phyloP scores from a whole-genome alignment of 2,113 vertebrate genomes.

The Dendropsophus ebraccatus region DNA sequence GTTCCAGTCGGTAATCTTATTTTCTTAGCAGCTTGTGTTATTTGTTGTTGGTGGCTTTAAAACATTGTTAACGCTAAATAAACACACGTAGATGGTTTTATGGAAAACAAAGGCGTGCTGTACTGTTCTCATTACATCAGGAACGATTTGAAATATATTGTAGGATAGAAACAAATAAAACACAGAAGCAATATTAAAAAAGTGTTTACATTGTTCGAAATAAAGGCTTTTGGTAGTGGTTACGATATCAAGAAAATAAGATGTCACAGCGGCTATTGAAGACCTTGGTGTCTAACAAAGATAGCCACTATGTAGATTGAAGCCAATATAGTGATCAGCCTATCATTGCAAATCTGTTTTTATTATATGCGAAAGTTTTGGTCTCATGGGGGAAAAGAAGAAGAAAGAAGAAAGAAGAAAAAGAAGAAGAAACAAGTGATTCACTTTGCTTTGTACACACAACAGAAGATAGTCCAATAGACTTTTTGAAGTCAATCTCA shows the following conservation, averaged over 20 bases:
- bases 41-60: constrained; percentile 35
- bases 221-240: not conserved
- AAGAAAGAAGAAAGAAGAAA: too few species aligned
- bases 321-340: too few species aligned
- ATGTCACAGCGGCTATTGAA: not conserved
- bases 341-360: too few species aligned
- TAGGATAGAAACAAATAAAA: not conserved
- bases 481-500: too few species aligned
- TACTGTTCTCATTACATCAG: not conserved
- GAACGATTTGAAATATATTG: constrained; percentile 15
- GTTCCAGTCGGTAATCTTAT: constrained; percentile 13
- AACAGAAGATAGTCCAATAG: too few species aligned
- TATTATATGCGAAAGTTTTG: too few species aligned
- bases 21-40: constrained; percentile 5
- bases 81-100: constrained; percentile 19
- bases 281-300: not conserved
- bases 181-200: not conserved
- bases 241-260: not conserved
- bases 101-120: constrained; percentile 10
- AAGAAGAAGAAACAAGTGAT: too few species aligned
- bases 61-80: constrained; percentile 26
- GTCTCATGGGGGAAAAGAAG: too few species aligned
- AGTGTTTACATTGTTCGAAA: not conserved
- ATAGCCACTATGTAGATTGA: too few species aligned
- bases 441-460: too few species aligned